These are phyloP conservation scores for Tenodera sinensis DNA, from an alignment of 2,888 invertebrate genomes.

Conservation along the genomic window DNA sequence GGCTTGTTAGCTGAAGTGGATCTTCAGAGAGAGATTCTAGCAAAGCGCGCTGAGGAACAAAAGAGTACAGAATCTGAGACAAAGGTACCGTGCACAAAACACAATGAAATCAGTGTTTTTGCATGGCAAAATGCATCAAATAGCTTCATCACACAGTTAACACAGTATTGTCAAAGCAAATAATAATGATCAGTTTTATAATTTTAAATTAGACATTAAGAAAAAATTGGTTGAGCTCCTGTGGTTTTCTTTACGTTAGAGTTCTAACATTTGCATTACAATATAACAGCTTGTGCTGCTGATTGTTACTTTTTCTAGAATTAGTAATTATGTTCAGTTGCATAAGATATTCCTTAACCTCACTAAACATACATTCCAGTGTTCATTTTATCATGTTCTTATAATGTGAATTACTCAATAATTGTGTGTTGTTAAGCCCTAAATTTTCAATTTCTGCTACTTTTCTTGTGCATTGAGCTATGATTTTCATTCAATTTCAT, in stretches of 20 bases:
- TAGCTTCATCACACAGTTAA: constrained; percentile 14
- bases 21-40: constrained; percentile 56
- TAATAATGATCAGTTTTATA: background rate
- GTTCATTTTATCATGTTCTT: too few relatives aligned
- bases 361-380: too few relatives aligned
- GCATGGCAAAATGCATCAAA: constrained; percentile 22
- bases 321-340: background rate
- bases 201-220: background rate
- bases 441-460: too few relatives aligned
- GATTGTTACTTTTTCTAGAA: background rate
- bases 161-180: background rate
- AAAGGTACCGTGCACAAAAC: constrained; percentile 29
- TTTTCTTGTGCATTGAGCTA: too few relatives aligned
- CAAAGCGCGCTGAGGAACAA: constrained; percentile 31
- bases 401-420: too few relatives aligned
- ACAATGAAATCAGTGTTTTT: constrained; percentile 21
- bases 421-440: too few relatives aligned
- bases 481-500: too few relatives aligned
- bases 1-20: constrained; percentile 78
- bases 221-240: background rate
- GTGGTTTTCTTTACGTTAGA: background rate
- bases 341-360: background rate
- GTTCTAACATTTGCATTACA: background rate
- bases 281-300: too few relatives aligned
- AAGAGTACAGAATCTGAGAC: constrained; percentile 17